phyloP scores from a whole-genome alignment of 2,113 vertebrate genomes.

The Hippocampus mohnikei region DNA sequence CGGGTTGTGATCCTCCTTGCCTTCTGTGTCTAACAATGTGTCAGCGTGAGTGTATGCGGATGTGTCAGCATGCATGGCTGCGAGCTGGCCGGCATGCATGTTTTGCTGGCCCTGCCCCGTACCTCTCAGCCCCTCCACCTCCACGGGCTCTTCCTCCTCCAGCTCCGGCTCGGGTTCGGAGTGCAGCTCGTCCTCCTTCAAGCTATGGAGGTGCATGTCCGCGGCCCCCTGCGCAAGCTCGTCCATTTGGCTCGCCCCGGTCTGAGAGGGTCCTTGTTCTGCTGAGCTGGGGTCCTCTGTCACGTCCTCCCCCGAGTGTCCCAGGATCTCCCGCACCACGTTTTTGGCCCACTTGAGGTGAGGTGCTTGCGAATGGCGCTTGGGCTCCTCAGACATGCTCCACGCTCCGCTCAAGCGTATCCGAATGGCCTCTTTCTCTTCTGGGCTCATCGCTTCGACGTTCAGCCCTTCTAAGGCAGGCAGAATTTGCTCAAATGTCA shows the following conservation, averaged over 20 bases:
- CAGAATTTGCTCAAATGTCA: slow-evolving; percentile 27
- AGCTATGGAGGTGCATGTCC: slow-evolving; percentile 20
- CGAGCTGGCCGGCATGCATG: slow-evolving; percentile 52
- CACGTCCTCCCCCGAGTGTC: slow-evolving; percentile 42
- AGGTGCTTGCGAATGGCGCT: slow-evolving; percentile 65
- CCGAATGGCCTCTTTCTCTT: slow-evolving; percentile 55
- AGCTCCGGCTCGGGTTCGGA: slow-evolving; percentile 28
- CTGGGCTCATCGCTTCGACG: slow-evolving; percentile 41
- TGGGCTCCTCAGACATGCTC: slow-evolving; percentile 51
- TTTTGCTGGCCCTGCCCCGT: slow-evolving; percentile 32
- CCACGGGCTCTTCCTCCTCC: slow-evolving; percentile 39
- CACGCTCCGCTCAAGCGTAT: slow-evolving; percentile 53
- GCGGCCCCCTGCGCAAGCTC: slow-evolving; percentile 2
- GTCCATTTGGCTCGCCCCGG: not conserved
- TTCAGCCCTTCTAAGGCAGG: slow-evolving; percentile 30
- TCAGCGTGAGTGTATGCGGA: slow-evolving; percentile 48
- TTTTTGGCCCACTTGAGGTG: slow-evolving; percentile 74
- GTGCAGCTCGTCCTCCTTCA: slow-evolving; percentile 1
- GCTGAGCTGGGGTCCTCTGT: slow-evolving; percentile 13
- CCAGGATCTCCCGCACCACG: slow-evolving; percentile 66
- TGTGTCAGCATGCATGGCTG: slow-evolving; percentile 50
- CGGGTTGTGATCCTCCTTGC: slow-evolving; percentile 16
- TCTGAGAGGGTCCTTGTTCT: not conserved
- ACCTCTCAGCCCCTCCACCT: slow-evolving; percentile 59
- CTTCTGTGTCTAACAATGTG: slow-evolving; percentile 35